Base-by-base conservation (phyloP, 2,797 vertebrate genomes). In the Columba guinea region DNA sequence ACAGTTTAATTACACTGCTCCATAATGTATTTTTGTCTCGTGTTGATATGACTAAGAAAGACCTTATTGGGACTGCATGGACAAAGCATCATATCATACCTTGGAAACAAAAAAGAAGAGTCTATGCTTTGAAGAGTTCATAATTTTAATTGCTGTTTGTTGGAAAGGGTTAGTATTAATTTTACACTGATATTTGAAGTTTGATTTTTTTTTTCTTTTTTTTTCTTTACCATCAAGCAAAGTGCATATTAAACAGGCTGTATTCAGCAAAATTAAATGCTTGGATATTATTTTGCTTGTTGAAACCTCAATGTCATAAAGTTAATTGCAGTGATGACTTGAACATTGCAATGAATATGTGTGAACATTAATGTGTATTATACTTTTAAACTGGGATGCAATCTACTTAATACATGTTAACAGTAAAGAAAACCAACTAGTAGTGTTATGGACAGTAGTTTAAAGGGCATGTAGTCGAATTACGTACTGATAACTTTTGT, bases 351-450 rank as follows among this genome's bases (percentile, higher is more conserved):
- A 39, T 88, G 39, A 90, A 92, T 91, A 63, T 8, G 1, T 63
- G 44, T 55, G 64, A 70, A 64, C 8, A 17, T 41, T 23, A 77
- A 26, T 11, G 9, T 81, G 18, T 85, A 63, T 95, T 95, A 52
- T 44, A 76, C 88, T 83, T 95, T 95, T 94, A 87, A 95, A 96
- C 55, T 53, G 75, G 86, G 35, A 62, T 92, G 34, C 77, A 95
- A 37, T 68, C 41, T 56, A 71, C 78, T 76, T 83, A 75, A 71
- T 67, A 81, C 48, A 80, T 64, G 51, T 27, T 81, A 89, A 48
- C 41, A 89, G 62, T 85, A 95, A 95, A 93, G 56, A 90, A 94
- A 96, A 64, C 22, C 32, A 79, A 62, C 9, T 88, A 24, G 81
- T 56, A 84, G 51, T 80, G 48, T 30, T 81, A 90, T 48, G 48